Evolutionary conservation across 2,797 vertebrate species (phyloP), one percentile per base, ranked within the genome.

Genomic region (Cygnus olor): DNA sequence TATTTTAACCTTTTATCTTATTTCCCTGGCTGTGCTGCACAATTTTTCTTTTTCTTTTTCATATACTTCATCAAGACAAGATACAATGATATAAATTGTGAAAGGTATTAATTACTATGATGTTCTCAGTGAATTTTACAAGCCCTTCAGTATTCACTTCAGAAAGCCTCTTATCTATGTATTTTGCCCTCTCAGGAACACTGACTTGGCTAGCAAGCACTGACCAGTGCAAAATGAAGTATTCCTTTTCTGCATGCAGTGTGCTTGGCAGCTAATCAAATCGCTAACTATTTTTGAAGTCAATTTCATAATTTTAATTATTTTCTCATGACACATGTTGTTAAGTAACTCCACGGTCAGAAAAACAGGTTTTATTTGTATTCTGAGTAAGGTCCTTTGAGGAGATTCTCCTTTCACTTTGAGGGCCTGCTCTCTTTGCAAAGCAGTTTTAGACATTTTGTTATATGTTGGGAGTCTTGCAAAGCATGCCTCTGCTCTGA

Each of bases 301-400:
- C 78, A 73, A 5, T 84, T 92, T 92, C 80, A 63, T 90, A 8
- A 36, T 95, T 96, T 93, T 92, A 91, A 96, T 93, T 89, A 93
- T 95, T 91, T 96, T 80, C 81, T 93, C 79, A 17, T 49, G 63
- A 90, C 82, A 76, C 40, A 44, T 22, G 49, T 82, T 68, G 71
- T 94, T 93, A 90, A 89, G 77, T 82, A 93, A 80, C 77, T 81
- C 81, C 42, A 63, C 38, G 81, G 85, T 82, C 89, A 95, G 85
- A 94, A 89, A 94, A 95, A 28, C 78, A 89, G 69, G 63, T 80
- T 89, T 95, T 84, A 71, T 76, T 85, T 85, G 9, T 47, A 45
- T 51, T 80, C 70, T 66, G 76, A 82, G 63, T 44, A 57, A 81
- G 15, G 69, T 63, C 79, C 85, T 78, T 65, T 19, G 86, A 90